Evolutionary conservation across 2,888 invertebrate species (phyloP).

Genomic region (Apotomis capreana): DNA sequence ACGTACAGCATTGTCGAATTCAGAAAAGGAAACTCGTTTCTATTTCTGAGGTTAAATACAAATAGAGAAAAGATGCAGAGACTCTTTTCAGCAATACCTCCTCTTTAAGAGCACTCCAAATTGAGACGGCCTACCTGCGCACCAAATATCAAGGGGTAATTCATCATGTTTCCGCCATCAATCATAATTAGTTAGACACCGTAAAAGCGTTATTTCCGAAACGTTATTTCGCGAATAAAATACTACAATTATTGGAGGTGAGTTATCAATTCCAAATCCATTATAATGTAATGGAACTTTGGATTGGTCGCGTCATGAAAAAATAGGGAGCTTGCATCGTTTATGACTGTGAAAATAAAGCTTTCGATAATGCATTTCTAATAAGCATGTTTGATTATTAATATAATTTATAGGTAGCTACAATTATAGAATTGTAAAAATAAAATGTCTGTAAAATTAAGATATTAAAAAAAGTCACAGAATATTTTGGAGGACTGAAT

Average conservation of each 20-base stretch:
- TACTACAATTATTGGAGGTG: constrained; percentile 1
- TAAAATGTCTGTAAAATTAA: too few relatives aligned
- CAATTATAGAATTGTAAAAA: too few relatives aligned
- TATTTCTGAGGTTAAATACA: too few relatives aligned
- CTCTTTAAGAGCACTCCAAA: not conserved
- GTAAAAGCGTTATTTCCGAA: not conserved
- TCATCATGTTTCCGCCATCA: constrained; percentile 7
- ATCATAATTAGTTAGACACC: constrained; percentile 6
- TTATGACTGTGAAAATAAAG: too few relatives aligned
- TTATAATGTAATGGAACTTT: constrained; percentile 41
- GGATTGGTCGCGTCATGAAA: constrained; percentile 44
- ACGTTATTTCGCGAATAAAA: not conserved
- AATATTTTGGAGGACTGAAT: too few relatives aligned
- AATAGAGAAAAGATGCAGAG: too few relatives aligned
- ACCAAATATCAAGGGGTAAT: not conserved
- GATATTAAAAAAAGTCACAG: too few relatives aligned
- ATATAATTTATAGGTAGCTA: too few relatives aligned
- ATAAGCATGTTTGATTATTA: too few relatives aligned
- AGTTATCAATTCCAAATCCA: constrained; percentile 38
- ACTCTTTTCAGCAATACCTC: not conserved
- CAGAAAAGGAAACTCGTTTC: too few relatives aligned
- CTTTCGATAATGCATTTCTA: too few relatives aligned
- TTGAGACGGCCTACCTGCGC: not conserved
- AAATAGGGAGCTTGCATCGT: constrained; percentile 7
- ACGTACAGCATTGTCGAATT: too few relatives aligned